Percentiles rank a stretch among this genome's conserved stretches.
phyloP scores from a whole-genome alignment of 2,113 vertebrate genomes.

The Leucopternis melanops region DNA sequence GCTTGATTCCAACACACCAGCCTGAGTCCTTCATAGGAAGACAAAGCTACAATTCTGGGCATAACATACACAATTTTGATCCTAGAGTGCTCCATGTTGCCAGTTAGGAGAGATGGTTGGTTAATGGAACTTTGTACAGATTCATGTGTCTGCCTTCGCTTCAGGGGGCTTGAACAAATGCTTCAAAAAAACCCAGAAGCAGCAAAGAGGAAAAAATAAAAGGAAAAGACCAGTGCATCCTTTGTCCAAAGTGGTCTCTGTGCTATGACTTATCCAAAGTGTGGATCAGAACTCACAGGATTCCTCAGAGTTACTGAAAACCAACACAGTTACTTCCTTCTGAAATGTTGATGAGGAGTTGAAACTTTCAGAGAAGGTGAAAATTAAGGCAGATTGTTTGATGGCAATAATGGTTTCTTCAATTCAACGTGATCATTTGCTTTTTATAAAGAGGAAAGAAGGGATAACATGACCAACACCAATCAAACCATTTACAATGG shows the following conservation, averaged over 20 bases:
- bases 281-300: constrained; percentile 24
- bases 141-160: not conserved
- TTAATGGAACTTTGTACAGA: constrained; percentile 25
- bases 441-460: constrained; percentile 40
- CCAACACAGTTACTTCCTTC: constrained; percentile 25
- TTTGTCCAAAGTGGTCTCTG: constrained; percentile 34
- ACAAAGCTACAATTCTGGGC: not conserved
- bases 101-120: not conserved
- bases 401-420: constrained; percentile 46
- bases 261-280: constrained; percentile 18
- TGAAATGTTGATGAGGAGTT: constrained; percentile 49
- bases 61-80: not conserved
- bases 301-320: constrained; percentile 45
- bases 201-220: constrained; percentile 23
- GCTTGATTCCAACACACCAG: not conserved
- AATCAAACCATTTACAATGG: constrained; percentile 59
- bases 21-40: not conserved
- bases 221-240: not conserved
- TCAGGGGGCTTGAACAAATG: constrained; percentile 27
- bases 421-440: constrained; percentile 21
- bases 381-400: constrained; percentile 49
- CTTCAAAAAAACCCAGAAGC: not conserved
- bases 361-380: constrained; percentile 39
- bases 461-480: constrained; percentile 42
- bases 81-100: not conserved